Percentiles rank a stretch among this genome's conserved stretches.
Conservation (phyloP, 2,113 vertebrate genomes). For the Circaetus gallicus region DNA sequence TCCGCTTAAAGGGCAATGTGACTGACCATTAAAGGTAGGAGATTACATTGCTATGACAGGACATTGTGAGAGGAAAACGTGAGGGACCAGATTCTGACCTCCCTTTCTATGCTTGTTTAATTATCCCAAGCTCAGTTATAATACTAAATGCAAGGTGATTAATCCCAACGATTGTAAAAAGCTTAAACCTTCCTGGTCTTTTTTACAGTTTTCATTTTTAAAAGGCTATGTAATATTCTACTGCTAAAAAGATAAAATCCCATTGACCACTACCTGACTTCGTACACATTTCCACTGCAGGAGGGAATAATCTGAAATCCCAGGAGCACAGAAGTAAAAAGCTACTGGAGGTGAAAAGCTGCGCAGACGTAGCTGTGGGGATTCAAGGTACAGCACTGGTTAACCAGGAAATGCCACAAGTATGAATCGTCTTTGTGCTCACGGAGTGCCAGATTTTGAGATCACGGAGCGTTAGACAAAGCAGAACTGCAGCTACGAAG, state of each 20-base stretch:
- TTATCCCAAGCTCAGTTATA: background rate
- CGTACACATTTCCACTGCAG: background rate
- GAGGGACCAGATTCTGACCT: background rate
- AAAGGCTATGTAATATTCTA: background rate
- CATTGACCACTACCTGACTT: background rate
- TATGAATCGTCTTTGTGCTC: background rate
- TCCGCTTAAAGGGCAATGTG: background rate
- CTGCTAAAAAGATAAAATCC: background rate
- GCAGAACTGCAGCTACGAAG: background rate
- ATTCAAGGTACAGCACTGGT: background rate
- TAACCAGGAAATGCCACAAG: constrained; percentile 9
- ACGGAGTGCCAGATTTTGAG: background rate
- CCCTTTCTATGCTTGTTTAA: background rate
- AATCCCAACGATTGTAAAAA: background rate
- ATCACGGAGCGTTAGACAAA: background rate
- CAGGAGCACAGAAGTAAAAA: background rate
- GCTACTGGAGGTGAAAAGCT: background rate
- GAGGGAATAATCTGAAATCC: background rate
- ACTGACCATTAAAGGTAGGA: background rate
- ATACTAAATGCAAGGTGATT: background rate
- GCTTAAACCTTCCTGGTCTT: background rate
- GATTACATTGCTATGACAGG: background rate
- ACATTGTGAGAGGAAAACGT: background rate
- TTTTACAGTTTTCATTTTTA: background rate
- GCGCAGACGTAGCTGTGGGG: background rate